Evolutionary conservation across 2,888 invertebrate species (phyloP).

Genomic region (Scaptomyza parva): DNA sequence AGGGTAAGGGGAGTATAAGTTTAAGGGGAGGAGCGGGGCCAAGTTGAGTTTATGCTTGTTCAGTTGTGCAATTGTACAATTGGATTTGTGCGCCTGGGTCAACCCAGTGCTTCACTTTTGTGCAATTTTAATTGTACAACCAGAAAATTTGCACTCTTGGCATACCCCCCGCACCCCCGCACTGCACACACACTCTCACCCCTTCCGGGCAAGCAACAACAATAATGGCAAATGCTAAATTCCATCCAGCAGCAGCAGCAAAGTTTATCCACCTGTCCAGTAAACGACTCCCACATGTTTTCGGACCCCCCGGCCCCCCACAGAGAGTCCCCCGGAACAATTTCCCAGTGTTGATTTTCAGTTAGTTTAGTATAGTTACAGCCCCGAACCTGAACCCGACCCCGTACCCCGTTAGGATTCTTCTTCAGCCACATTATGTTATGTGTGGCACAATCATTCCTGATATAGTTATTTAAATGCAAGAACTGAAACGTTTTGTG

Average conservation of each 20-base stretch:
- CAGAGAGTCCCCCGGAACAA: no score
- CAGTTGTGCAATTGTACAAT: constrained; percentile 63
- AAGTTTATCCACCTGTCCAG: constrained; percentile 60
- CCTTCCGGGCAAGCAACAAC: constrained; percentile 33
- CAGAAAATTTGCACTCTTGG: constrained; percentile 49
- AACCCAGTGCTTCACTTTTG: constrained; percentile 44
- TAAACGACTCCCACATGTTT: constrained; percentile 35
- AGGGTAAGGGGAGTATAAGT: no score
- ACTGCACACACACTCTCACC: no score
- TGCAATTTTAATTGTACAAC: constrained; percentile 69
- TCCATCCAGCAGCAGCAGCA: constrained; percentile 44
- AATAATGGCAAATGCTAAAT: constrained; percentile 60
- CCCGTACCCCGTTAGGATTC: not conserved
- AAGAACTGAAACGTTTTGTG: not conserved
- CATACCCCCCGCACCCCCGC: not conserved
- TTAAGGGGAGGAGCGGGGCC: not conserved
- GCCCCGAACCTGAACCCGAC: no score
- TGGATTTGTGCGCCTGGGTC: constrained; percentile 49
- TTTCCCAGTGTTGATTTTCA: constrained; percentile 49
- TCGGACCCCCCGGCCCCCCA: constrained; percentile 1
- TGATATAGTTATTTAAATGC: not conserved
- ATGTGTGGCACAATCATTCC: not conserved
- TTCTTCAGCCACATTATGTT: constrained; percentile 1
- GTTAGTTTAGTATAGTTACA: constrained; percentile 40
- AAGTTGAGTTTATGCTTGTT: constrained; percentile 32